phyloP scores from a whole-genome alignment of 2,113 vertebrate genomes.

The Chaetura pelagica region DNA sequence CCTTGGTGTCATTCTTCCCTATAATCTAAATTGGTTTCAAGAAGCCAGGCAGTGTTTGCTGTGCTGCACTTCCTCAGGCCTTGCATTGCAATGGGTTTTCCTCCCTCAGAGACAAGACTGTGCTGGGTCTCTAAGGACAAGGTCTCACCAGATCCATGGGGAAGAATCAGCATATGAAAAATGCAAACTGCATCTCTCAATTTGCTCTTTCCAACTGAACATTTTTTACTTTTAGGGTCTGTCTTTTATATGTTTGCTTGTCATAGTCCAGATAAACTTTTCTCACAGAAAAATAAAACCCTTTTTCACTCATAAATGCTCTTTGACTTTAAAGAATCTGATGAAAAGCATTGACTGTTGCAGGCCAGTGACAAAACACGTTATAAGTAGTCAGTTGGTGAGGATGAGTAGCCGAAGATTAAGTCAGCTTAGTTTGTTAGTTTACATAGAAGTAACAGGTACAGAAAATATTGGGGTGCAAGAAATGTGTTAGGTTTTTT shows the following conservation, averaged over 20 bases:
- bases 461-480: not conserved
- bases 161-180: not conserved
- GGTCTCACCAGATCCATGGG: not conserved
- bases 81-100: not conserved
- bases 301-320: not conserved
- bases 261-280: not conserved
- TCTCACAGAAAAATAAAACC: not conserved
- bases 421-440: not conserved
- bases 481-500: not conserved
- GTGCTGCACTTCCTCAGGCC: not conserved
- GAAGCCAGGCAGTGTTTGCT: not conserved
- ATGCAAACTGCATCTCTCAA: not conserved
- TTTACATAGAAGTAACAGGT: not conserved
- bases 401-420: not conserved
- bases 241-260: not conserved
- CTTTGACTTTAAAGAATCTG: not conserved
- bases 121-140: not conserved
- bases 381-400: not conserved
- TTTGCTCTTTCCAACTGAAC: not conserved
- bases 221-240: not conserved
- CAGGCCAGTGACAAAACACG: not conserved
- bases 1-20: not conserved
- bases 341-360: not conserved
- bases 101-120: not conserved
- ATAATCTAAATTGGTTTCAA: not conserved